Evolutionary conservation across 2,113 vertebrate genomes (phyloP), one percentile per base, ranked within the genome.

Genomic region (Coreoperca whiteheadi): DNA sequence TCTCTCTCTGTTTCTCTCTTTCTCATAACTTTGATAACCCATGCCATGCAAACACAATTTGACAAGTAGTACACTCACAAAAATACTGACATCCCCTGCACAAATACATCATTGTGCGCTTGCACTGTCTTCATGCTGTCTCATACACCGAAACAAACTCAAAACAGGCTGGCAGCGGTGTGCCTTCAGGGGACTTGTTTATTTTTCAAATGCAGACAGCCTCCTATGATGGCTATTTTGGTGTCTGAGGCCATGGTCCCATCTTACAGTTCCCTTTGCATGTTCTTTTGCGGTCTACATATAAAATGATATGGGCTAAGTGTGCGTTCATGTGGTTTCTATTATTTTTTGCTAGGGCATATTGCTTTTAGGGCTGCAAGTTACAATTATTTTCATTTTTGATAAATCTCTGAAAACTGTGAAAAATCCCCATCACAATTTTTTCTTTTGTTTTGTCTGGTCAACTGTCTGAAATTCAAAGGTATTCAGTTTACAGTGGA

Each of bases 211-310:
- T 54, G 28, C 34, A 74, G 60, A 74, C 72, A 57, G 83, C 48
- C 78, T 79, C 68, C 78, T 69, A 11, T 66, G 75, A 77, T 53
- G 41, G 65, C 57, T 81, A 68, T 82, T 79, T 77, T 43, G 50
- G 76, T 70, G 39, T 81, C 67, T 77, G 53, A 67, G 51, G 50
- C 54, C 65, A 59, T 48, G 34, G 60, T 83, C 25, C 81, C 71
- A 53, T 90, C 57, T 76, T 81, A 34, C 67, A 85, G 72, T 60
- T 70, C 70, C 74, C 39, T 59, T 28, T 82, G 56, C 48, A 67
- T 79, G 67, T 88, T 80, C 88, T 91, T 92, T 88, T 91, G 87
- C 51, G 66, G 48, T 81, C 57, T 77, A 25, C 28, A 61, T 81
- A 71, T 84, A 39, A 84, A 66, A 81, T 79, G n/a, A 70, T 80